These are phyloP conservation scores for Salvator merianae DNA, from an alignment of 2,113 vertebrate species.

Conservation along the genomic window DNA sequence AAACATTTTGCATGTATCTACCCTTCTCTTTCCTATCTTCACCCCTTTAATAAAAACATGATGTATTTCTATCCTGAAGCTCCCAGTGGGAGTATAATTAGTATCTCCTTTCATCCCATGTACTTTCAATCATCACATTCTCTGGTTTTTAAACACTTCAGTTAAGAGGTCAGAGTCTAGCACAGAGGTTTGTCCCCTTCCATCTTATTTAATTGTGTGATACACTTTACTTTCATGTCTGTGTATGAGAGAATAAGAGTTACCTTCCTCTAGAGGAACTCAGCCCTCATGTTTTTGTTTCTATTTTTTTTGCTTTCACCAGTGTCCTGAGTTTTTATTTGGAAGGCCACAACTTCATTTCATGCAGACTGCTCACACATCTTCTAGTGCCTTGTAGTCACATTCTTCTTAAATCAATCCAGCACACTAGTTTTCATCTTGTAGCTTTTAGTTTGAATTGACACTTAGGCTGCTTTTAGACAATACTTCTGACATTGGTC, in stretches of 20 bases:
- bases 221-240: neutral
- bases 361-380: neutral
- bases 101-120: neutral
- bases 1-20: too few species aligned
- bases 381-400: too few species aligned
- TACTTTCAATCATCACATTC: neutral
- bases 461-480: neutral
- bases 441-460: neutral
- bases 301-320: too few species aligned
- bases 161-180: neutral
- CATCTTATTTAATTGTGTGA: neutral
- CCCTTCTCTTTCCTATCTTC: too few species aligned
- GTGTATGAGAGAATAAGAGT: neutral
- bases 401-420: neutral
- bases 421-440: neutral
- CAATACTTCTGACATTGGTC: too few species aligned
- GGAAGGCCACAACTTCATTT: neutral
- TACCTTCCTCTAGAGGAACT: neutral
- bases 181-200: neutral
- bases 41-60: too few species aligned
- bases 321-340: neutral
- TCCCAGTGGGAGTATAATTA: neutral
- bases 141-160: neutral
- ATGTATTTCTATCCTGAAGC: neutral
- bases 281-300: neutral